Evolutionary conservation across 2,888 invertebrate genomes (phyloP).

Genomic region (Ormyrus rosae): DNA sequence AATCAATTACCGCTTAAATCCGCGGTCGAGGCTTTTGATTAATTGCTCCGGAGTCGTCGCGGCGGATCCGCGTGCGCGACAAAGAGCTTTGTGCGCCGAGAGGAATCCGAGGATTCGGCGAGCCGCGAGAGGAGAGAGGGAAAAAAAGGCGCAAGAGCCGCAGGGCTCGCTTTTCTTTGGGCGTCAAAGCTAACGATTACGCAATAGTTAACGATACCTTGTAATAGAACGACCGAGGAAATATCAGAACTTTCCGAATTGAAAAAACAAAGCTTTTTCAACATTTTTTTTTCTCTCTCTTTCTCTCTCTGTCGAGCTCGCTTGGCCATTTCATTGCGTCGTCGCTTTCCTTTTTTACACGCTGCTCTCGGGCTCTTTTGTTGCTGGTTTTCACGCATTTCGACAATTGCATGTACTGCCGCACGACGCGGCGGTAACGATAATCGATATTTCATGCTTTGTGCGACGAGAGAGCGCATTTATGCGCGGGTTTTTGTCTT

Average conservation of each 20-base stretch:
- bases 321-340: no score
- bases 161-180: constrained; percentile 57
- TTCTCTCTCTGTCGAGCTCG: constrained; percentile 10
- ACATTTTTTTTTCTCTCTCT: constrained; percentile 13
- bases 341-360: no score
- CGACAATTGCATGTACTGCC: constrained; percentile 15
- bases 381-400: background rate
- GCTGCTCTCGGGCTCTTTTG: no score
- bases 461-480: background rate
- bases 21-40: no score
- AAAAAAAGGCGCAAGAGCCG: background rate
- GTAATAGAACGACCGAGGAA: constrained; percentile 12
- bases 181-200: constrained; percentile 71
- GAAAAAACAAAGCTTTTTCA: no score
- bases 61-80: background rate
- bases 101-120: background rate
- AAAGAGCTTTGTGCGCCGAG: constrained; percentile 4
- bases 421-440: constrained; percentile 7
- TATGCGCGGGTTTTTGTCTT: background rate
- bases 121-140: background rate
- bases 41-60: no score
- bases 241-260: no score
- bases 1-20: no score
- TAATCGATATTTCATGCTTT: constrained; percentile 28
- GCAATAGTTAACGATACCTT: constrained; percentile 69